These are phyloP conservation scores for Trichacis sp. DNA, from an alignment of 2,888 invertebrate species.

Conservation along the genomic window DNA sequence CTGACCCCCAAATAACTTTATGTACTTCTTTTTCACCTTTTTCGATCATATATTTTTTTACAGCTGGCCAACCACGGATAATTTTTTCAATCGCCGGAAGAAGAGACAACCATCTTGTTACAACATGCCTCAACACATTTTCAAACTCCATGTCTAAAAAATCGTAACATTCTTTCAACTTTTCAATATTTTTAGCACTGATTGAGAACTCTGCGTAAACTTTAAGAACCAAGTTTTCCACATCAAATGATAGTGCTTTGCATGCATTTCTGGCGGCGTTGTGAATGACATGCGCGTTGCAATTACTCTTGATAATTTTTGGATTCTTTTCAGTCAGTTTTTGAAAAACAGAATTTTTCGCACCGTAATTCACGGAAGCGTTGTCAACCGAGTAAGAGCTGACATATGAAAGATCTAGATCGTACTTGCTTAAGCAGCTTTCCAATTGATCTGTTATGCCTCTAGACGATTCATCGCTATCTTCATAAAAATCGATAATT, in stretches of 20 bases:
- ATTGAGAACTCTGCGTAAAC: conserved; percentile 45
- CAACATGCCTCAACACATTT: too few species aligned
- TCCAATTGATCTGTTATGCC: conserved; percentile 6
- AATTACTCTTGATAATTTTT: conserved; percentile 43
- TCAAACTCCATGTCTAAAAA: conserved; percentile 29
- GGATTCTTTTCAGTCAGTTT: conserved; percentile 25
- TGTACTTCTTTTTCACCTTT: too few species aligned
- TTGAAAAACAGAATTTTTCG: conserved; percentile 29
- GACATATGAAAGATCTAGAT: conserved; percentile 14
- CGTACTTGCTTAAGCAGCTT: conserved; percentile 10
- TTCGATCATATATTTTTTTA: too few species aligned
- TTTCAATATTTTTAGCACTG: conserved; percentile 38
- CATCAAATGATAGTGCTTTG: conserved; percentile 41
- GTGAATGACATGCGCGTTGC: conserved; percentile 45
- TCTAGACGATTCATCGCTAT: conserved; percentile 17
- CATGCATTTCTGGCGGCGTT: conserved; percentile 40
- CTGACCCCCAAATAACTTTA: too few species aligned
- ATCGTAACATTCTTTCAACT: conserved; percentile 43
- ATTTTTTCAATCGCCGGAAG: too few species aligned
- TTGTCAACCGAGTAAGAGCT: conserved; percentile 33
- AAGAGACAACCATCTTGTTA: too few species aligned
- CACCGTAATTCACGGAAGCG: conserved; percentile 35
- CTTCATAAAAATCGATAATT: conserved; percentile 21
- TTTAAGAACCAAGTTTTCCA: conserved; percentile 48
- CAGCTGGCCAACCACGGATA: too few species aligned